Base-by-base conservation (phyloP, 2,113 vertebrate genomes). In the Aspidoscelis tigris region DNA sequence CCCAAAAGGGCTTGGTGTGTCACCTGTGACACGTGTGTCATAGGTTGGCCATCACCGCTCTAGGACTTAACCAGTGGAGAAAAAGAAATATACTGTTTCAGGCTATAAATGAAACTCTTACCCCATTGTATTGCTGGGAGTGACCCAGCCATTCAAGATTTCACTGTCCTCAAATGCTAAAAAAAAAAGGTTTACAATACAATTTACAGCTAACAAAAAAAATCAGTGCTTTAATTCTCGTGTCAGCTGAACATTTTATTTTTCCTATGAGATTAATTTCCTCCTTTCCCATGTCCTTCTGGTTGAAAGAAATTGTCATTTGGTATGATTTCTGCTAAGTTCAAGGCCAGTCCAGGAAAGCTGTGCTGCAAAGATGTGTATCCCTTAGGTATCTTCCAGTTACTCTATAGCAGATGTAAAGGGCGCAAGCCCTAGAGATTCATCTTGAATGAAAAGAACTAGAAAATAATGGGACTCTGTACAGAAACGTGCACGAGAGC, bases 141-240 rank as follows among this genome's bases (percentile, higher is more conserved):
- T 68, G 86, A 74, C 4, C 44, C 3, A 53, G 1, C 71, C 12
- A 53, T 24, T 85, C n/a, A 74, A 44, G n/a, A 39, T 89, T 74
- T 50, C 12, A 7, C 58, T 82, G 41, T 33, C 87, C 81, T 79
- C 12, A 3, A 47, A 83, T 43, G 44, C 0, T 1, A 39, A 41
- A 88, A 88, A 55, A 70, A 83, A 90, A 55, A 7, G 2, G 26
- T 53, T 89, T 53, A 73, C 77, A 71, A 12, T 64, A 58, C 83
- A 70, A 68, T 88, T 92, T 84, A 86, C 39, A 90, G 71, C 78
- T 88, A 94, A 91, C 80, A 93, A 91, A 91, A 90, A 71, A 50
- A 81, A 26, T 61, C 78, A 81, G 47, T 33, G 41, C 39, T 88
- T 89, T 64, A 80, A 80, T 39, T 43, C 78, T 80, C 75, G 77